Evolutionary conservation across 2,113 vertebrate species (phyloP).

Genomic region (Phycodurus eques): DNA sequence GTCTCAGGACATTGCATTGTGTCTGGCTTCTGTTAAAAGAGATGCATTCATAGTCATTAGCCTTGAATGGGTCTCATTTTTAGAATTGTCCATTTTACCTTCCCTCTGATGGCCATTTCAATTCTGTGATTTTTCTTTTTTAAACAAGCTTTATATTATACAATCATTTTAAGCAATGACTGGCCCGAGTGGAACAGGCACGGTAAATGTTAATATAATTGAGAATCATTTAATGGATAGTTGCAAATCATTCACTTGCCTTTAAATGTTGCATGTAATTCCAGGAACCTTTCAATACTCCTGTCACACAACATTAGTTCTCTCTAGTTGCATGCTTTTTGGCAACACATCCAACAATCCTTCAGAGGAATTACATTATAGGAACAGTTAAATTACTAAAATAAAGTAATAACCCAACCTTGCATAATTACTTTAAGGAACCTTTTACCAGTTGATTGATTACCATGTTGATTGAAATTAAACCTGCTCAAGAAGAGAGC

Average conservation of each 20-base stretch:
- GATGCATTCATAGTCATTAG: conserved; percentile 45
- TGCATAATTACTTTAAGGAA: too few species aligned
- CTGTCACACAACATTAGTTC: background rate
- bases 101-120: conserved; percentile 25
- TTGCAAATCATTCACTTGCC: background rate
- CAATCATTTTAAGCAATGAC: conserved; percentile 27
- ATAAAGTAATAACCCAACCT: too few species aligned
- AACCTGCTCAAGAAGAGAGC: too few species aligned
- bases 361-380: background rate
- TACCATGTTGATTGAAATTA: too few species aligned
- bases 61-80: conserved; percentile 45
- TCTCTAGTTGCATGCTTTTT: background rate
- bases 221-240: background rate
- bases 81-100: conserved; percentile 51
- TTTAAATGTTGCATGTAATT: background rate
- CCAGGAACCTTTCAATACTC: background rate
- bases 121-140: conserved; percentile 35
- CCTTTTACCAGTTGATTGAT: too few species aligned
- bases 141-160: conserved; percentile 39
- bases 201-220: background rate
- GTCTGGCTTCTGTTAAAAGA: conserved; percentile 43
- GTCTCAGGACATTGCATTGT: conserved; percentile 49
- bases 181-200: conserved; percentile 19
- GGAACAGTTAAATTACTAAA: background rate
- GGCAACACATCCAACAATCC: background rate